Base-by-base conservation (phyloP, 2,797 vertebrate species). In the Lagocephalus sceleratus region DNA sequence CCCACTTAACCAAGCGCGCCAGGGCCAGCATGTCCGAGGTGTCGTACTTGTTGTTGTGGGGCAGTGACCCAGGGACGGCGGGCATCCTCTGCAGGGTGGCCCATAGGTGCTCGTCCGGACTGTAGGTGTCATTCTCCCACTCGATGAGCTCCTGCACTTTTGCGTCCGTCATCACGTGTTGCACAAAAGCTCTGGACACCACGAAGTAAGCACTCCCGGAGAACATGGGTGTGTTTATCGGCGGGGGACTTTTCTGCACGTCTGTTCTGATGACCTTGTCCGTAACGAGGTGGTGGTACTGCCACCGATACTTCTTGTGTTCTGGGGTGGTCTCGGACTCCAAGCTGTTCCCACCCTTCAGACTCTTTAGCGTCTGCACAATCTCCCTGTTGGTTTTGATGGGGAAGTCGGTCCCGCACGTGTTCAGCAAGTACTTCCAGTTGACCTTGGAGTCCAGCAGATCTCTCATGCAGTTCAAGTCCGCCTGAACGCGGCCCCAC, bases 91-190 rank as follows among this genome's bases (percentile, higher is more conserved):
- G 79, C 0, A 97, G 83, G 0, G 94, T 96, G 52, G 94, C 94
- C 94, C 95, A 97, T 10, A 97, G 54, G 43, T 95, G 86, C 44
- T 98, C 96, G 6, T 98, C 95, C 0, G 96, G 96, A 61, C 95
- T 96, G 62, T 92, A 94, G 0, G 94, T 96, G 79, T 98, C 96
- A 66, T 92, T 91, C 45, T 77, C 90, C 96, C 95, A 97, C 42
- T 95, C 91, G 0, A 96, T 60, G 1, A 98, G 75, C 0, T 29
- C 57, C 26, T 60, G 87, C 5, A 71, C 79, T 0, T 57, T 67
- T 17, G 66, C 79, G 69, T 88, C 78, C 57, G 86, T 5, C 1
- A 94, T 73, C 20, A 95, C 5, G 0, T 95, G 83, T 2, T 66
- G 67, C 58, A 97, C 91, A 29, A 97, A 98, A 14, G 73, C 88